Conservation (phyloP, 1,140 invertebrate species). For the Antheraea pernyi region DNA sequence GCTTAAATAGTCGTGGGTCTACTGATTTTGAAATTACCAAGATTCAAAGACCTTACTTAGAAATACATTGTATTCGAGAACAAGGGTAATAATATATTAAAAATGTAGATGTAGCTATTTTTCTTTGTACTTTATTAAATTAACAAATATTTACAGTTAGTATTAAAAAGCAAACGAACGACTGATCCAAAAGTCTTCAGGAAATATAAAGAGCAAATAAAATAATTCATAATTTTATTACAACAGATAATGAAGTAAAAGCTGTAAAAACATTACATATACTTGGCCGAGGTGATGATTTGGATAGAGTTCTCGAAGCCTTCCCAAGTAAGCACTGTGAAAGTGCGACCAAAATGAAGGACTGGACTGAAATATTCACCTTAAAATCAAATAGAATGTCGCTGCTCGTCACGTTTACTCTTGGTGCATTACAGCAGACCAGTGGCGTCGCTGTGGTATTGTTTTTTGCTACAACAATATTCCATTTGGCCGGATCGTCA, state of each 20-base stretch:
- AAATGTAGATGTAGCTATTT: no score
- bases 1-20: no score
- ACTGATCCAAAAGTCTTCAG: no score
- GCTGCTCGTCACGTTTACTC: slow-evolving; percentile 43
- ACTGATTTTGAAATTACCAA: no score
- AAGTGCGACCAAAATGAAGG: slow-evolving; percentile 28
- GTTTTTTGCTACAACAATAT: slow-evolving; percentile 56
- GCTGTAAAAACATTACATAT: slow-evolving; percentile 38
- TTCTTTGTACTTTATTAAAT: no score
- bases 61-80: no score
- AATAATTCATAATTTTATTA: neutral
- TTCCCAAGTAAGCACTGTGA: slow-evolving; percentile 26
- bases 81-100: no score
- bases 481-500: slow-evolving; percentile 44
- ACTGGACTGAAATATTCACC: slow-evolving; percentile 51
- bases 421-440: slow-evolving; percentile 46
- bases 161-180: no score
- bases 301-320: slow-evolving; percentile 39
- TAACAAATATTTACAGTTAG: no score
- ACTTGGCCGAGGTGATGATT: slow-evolving; percentile 39
- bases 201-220: no score
- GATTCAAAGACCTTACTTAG: no score
- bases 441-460: slow-evolving; percentile 50
- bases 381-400: slow-evolving; percentile 50
- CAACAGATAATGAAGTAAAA: slow-evolving; percentile 36